phyloP scores from a whole-genome alignment of 1,140 invertebrate genomes.

The Carposina sasakii region DNA sequence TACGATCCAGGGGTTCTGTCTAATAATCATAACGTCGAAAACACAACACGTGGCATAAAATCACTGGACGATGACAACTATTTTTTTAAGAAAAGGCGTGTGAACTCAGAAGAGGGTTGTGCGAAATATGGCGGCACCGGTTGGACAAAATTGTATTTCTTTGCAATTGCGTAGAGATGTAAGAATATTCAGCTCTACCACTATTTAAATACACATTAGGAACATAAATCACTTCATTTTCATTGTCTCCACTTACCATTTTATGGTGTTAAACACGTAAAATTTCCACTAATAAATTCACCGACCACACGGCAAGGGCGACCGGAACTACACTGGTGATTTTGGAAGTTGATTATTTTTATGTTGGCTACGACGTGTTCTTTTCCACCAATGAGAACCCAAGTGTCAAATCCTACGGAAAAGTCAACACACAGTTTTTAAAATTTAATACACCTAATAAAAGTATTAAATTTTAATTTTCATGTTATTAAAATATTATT shows the following conservation, averaged over 20 bases:
- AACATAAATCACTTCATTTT: slow-evolving; percentile 48
- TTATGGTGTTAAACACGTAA: slow-evolving; percentile 70
- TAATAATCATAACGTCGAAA: slow-evolving; percentile 29
- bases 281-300: slow-evolving; percentile 69
- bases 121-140: slow-evolving; percentile 69
- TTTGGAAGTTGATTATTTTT: no score
- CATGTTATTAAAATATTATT: no score
- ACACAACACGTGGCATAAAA: slow-evolving; percentile 69
- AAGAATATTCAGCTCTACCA: slow-evolving; percentile 22
- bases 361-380: slow-evolving; percentile 62
- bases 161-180: slow-evolving; percentile 39
- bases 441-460: no score
- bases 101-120: slow-evolving; percentile 55
- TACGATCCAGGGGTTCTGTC: no score
- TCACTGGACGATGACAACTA: slow-evolving; percentile 67
- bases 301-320: slow-evolving; percentile 65
- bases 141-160: slow-evolving; percentile 30
- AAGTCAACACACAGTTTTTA: no score
- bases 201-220: slow-evolving; percentile 38
- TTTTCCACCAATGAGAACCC: no score
- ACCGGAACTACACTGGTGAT: slow-evolving; percentile 69
- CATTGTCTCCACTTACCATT: slow-evolving; percentile 68
- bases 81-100: slow-evolving; percentile 64
- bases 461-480: no score
- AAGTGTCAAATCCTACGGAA: no score